These are phyloP conservation scores for Melipona bicolor DNA, from an alignment of 2,888 invertebrate genomes.

Conservation along the genomic window DNA sequence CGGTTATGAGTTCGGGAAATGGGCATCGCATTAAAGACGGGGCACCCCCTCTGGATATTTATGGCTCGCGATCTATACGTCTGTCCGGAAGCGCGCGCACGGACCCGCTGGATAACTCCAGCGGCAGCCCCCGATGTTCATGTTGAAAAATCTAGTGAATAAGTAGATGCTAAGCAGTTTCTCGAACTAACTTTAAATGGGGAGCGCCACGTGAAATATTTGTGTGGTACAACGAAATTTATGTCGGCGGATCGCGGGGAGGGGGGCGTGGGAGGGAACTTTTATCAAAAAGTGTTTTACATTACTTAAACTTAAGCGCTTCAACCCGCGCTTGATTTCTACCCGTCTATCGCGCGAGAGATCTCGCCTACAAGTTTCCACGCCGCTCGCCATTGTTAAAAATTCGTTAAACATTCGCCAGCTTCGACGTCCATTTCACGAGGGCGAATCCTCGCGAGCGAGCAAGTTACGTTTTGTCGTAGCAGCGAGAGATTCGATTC, in stretches of 20 bases:
- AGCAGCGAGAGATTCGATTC: too few relatives aligned
- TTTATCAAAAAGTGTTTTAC: slow-evolving; percentile 59
- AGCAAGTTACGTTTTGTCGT: too few relatives aligned
- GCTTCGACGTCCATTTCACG: not conserved
- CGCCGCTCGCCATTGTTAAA: not conserved
- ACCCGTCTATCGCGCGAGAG: not conserved
- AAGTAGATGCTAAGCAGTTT: slow-evolving; percentile 71
- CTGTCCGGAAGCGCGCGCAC: slow-evolving; percentile 40
- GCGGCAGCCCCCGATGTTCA: slow-evolving; percentile 37
- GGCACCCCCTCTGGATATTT: slow-evolving; percentile 68
- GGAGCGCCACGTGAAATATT: slow-evolving; percentile 55
- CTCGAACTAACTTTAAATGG: slow-evolving; percentile 63
- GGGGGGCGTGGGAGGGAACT: slow-evolving; percentile 9
- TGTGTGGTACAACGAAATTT: slow-evolving; percentile 54
- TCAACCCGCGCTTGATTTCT: slow-evolving; percentile 32
- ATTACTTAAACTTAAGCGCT: slow-evolving; percentile 36
- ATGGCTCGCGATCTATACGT: slow-evolving; percentile 69
- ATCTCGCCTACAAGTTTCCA: slow-evolving; percentile 5
- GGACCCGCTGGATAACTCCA: slow-evolving; percentile 41
- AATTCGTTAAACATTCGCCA: slow-evolving; percentile 10
- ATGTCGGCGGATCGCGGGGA: slow-evolving; percentile 33
- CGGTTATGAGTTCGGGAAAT: slow-evolving; percentile 73
- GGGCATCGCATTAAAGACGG: slow-evolving; percentile 71
- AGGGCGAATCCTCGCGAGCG: not conserved
- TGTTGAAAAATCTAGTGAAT: slow-evolving; percentile 68